Percentiles rank a stretch among this genome's conserved stretches.
Evolutionary conservation across 1,140 invertebrate genomes (phyloP).

Genomic region (Trissolcus basalis): DNA sequence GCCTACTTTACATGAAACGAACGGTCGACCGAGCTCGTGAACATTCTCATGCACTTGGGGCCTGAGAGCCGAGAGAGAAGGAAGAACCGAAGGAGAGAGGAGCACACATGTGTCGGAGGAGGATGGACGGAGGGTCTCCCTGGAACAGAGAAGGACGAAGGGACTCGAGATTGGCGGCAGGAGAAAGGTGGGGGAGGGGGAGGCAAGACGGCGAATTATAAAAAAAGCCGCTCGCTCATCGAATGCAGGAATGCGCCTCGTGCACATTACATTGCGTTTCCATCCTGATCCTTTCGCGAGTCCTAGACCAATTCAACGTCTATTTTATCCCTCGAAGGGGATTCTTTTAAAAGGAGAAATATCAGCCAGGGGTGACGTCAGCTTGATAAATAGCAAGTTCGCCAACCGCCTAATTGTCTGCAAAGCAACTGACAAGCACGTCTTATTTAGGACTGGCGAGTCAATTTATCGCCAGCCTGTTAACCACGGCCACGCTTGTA

Average conservation of each 20-base stretch:
- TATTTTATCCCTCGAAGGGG: constrained; percentile 48
- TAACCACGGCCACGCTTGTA: constrained; percentile 44
- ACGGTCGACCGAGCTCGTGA: constrained; percentile 62
- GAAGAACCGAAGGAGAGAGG: constrained; percentile 15
- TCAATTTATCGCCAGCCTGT: constrained; percentile 46
- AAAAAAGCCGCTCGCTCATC: constrained; percentile 58
- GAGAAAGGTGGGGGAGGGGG: constrained; percentile 19
- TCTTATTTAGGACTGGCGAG: constrained; percentile 43
- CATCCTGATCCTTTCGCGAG: constrained; percentile 45
- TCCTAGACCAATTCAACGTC: constrained; percentile 49
- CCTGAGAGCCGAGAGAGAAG: constrained; percentile 40
- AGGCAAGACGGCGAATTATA: constrained; percentile 50
- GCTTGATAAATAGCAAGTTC: constrained; percentile 13
- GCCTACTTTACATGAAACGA: constrained; percentile 66
- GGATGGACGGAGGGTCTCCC: constrained; percentile 4
- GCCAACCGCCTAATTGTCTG: constrained; percentile 34
- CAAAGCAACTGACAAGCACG: constrained; percentile 39
- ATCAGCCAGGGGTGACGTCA: no score
- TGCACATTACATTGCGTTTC: constrained; percentile 55
- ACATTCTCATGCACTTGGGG: constrained; percentile 56
- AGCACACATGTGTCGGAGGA: background rate
- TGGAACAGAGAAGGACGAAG: constrained; percentile 40
- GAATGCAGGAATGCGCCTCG: constrained; percentile 59
- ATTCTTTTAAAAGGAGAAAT: no score
- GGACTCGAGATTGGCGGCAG: constrained; percentile 38